phyloP scores from a whole-genome alignment of 1,140 invertebrate genomes.

The Aphaenogaster ashmeadi region DNA sequence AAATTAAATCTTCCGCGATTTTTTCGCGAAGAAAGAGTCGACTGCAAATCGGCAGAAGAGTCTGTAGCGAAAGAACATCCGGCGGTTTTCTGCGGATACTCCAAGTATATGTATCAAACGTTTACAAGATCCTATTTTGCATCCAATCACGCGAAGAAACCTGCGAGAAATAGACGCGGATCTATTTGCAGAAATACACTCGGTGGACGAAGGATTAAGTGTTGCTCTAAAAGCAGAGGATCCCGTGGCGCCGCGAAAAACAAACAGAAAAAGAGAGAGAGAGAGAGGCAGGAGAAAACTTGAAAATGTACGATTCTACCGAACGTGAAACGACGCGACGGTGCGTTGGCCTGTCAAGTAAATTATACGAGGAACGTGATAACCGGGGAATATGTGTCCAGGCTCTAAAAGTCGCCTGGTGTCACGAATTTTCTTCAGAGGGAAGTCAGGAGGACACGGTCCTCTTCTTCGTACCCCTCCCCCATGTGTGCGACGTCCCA shows the following conservation, averaged over 20 bases:
- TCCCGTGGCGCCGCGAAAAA: constrained; percentile 22
- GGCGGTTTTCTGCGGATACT: neutral
- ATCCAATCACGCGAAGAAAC: constrained; percentile 35
- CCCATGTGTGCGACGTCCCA: neutral
- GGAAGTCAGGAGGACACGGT: neutral
- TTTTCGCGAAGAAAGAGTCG: neutral
- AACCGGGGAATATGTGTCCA: constrained; percentile 22
- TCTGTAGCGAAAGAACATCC: constrained; percentile 5
- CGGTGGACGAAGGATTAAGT: constrained; percentile 25
- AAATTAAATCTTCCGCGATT: neutral
- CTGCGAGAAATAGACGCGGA: constrained; percentile 37
- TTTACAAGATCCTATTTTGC: constrained; percentile 27
- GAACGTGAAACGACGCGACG: neutral
- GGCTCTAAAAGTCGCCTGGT: constrained; percentile 21
- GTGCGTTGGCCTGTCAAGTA: neutral
- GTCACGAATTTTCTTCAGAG: constrained; percentile 32
- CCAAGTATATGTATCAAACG: neutral
- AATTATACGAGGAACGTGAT: constrained; percentile 63
- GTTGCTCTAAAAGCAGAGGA: constrained; percentile 42
- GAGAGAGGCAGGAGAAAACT: neutral
- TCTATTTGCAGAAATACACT: constrained; percentile 41
- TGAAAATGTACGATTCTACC: neutral
- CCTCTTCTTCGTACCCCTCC: neutral
- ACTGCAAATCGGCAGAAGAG: neutral
- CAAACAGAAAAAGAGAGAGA: constrained; percentile 11